Evolutionary conservation across 2,888 invertebrate species (phyloP), one percentile per base, ranked within the genome.

Genomic region (Malacosoma neustria): DNA sequence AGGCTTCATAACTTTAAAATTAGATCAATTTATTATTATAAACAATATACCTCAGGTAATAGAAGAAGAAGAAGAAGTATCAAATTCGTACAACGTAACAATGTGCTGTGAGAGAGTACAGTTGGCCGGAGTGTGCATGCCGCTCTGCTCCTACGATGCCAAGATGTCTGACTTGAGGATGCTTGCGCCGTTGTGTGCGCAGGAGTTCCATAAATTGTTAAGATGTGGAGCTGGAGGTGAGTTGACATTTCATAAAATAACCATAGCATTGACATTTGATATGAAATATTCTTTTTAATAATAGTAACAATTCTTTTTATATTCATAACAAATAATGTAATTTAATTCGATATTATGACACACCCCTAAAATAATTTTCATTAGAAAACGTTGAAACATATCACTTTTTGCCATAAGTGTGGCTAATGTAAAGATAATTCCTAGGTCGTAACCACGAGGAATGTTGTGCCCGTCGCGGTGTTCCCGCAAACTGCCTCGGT

Each of bases 81-180:
- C 90, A 4, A 81, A 88, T 35, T 74, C 85, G 3, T 95, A 95
- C 84, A 95, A 95, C 71, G 91, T 93, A 60, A 92, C 92, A 1
- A 89, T 90, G 3, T 95, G 95, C 62, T 95, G 95, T 65, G 88
- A 90, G 15, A 85, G 89, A 2, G 92, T 92, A 3, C 91, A 91
- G 30, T 60, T 93, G 6, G 90, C 89, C 14, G 85, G 86, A 2
- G 88, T 89, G 5, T 94, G 94, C 62, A 87, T 92, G 76, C 93
- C 93, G 1, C 87, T 95, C 7, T 95, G 95, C 58, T 89, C 92
- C 0, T 95, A 93, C 67, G 91, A 94, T 62, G 93, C 94, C 35
- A 92, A 91, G 57, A 92, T 95, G 91, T 90, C 91, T 3, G 93
- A 94, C 64, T 87, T 95, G 42, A 89, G 93, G 58, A 82, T 88